These are phyloP conservation scores for Caenorhabditis sp. DNA, from an alignment of 2,888 invertebrate genomes.

Conservation along the genomic window DNA sequence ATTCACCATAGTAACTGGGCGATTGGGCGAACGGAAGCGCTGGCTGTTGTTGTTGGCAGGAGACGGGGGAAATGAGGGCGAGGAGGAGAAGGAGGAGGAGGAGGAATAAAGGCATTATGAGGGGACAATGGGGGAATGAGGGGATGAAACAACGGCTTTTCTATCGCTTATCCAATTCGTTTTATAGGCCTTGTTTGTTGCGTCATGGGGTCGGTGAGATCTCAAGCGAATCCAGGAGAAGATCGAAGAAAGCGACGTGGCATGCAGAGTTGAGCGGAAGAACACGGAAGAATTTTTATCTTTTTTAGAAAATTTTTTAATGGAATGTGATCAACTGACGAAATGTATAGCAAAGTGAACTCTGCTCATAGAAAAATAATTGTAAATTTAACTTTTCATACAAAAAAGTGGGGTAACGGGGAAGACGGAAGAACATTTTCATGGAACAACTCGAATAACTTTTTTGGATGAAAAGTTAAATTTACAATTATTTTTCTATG, in stretches of 20 bases:
- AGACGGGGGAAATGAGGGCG: not conserved
- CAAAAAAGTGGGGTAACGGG: too few species aligned
- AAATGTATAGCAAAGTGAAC: too few species aligned
- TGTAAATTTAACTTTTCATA: too few species aligned
- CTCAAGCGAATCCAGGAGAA: not conserved
- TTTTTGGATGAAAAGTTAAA: too few species aligned
- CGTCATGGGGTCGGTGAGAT: not conserved
- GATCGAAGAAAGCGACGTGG: too few species aligned
- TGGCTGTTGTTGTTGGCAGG: constrained; percentile 14
- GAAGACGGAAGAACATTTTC: too few species aligned
- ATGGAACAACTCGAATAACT: too few species aligned
- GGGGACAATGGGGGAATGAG: not conserved
- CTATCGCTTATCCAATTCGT: constrained; percentile 25
- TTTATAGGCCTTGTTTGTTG: constrained; percentile 41
- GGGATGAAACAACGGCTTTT: constrained; percentile 9
- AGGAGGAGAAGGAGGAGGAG: not conserved
- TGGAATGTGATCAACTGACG: too few species aligned
- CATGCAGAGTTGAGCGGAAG: constrained; percentile 9
- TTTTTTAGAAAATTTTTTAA: too few species aligned
- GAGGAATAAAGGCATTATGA: constrained; percentile 7
- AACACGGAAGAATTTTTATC: too few species aligned
- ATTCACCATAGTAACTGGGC: constrained; percentile 38
- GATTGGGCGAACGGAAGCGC: constrained; percentile 13
- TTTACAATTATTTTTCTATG: too few species aligned
- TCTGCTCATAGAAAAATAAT: too few species aligned